Evolutionary conservation across 2,113 vertebrate genomes (phyloP).

Genomic region (Myiopsitta monachus): DNA sequence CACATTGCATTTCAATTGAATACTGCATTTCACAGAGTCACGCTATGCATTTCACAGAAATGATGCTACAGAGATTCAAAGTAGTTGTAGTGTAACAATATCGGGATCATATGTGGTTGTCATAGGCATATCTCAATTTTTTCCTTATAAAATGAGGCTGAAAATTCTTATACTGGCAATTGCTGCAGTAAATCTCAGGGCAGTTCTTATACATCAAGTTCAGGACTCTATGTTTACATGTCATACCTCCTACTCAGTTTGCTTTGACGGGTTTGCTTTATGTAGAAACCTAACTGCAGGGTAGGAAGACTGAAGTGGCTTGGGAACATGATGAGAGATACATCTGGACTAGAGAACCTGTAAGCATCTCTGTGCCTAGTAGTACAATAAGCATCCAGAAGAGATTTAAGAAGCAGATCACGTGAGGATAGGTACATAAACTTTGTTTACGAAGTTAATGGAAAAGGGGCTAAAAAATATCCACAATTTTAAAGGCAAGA

Average conservation of each 20-base stretch:
- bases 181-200: not conserved
- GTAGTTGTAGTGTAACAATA: not conserved
- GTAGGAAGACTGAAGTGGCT: not conserved
- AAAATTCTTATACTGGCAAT: not conserved
- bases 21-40: not conserved
- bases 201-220: not conserved
- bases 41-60: not conserved
- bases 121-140: not conserved
- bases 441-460: not conserved
- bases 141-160: not conserved
- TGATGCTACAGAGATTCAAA: not conserved
- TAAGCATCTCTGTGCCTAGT: not conserved
- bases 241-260: not conserved
- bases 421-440: not conserved
- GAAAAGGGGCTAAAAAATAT: not conserved
- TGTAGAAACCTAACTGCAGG: not conserved
- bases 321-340: not conserved
- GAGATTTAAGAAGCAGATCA: not conserved
- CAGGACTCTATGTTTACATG: not conserved
- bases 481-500: not conserved
- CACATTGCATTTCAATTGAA: not conserved
- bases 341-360: not conserved
- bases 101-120: not conserved
- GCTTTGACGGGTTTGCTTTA: not conserved
- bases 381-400: not conserved